These are phyloP conservation scores for Knipowitschia caucasica DNA, from an alignment of 2,797 vertebrate species.

Conservation along the genomic window DNA sequence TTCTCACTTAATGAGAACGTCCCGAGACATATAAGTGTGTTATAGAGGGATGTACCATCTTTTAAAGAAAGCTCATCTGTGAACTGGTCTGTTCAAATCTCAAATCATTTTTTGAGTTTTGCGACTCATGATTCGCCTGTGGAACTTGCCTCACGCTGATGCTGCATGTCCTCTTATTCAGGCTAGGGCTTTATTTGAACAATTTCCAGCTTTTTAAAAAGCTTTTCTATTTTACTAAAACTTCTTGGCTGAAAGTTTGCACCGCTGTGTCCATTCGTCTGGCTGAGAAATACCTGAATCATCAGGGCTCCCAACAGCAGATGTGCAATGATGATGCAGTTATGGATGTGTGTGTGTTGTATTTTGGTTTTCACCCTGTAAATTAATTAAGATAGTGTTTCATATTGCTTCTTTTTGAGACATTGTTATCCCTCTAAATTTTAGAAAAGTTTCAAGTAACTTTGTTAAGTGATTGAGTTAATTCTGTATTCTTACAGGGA, in stretches of 20 bases:
- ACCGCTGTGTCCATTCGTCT: slow-evolving; percentile 35
- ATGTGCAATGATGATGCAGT: slow-evolving; percentile 30
- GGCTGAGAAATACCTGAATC: slow-evolving; percentile 25
- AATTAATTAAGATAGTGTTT: slow-evolving; percentile 22
- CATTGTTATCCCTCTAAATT: slow-evolving; percentile 7
- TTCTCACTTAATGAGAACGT: slow-evolving; percentile 24
- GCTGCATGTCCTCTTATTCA: slow-evolving; percentile 51
- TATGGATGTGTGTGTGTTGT: slow-evolving; percentile 22
- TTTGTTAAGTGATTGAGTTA: slow-evolving; percentile 2
- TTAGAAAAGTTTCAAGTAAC: slow-evolving; percentile 1
- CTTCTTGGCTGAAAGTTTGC: slow-evolving; percentile 20
- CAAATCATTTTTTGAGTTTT: slow-evolving; percentile 7
- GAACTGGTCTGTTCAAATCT: slow-evolving; percentile 7
- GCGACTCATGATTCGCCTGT: slow-evolving; percentile 16
- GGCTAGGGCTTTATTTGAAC: slow-evolving; percentile 41
- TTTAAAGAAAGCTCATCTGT: slow-evolving; percentile 21
- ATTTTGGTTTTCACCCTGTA: slow-evolving; percentile 18
- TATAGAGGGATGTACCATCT: slow-evolving; percentile 30
- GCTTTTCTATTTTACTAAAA: slow-evolving; percentile 20
- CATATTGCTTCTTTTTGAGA: slow-evolving; percentile 10
- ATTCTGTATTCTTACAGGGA: slow-evolving; percentile 5
- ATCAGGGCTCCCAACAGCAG: slow-evolving; percentile 37
- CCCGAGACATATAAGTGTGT: slow-evolving; percentile 21
- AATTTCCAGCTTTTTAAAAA: slow-evolving; percentile 19
- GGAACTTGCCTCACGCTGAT: slow-evolving; percentile 39